Evolutionary conservation across 2,888 invertebrate genomes (phyloP).

Genomic region (Anagyrus pseudococci): DNA sequence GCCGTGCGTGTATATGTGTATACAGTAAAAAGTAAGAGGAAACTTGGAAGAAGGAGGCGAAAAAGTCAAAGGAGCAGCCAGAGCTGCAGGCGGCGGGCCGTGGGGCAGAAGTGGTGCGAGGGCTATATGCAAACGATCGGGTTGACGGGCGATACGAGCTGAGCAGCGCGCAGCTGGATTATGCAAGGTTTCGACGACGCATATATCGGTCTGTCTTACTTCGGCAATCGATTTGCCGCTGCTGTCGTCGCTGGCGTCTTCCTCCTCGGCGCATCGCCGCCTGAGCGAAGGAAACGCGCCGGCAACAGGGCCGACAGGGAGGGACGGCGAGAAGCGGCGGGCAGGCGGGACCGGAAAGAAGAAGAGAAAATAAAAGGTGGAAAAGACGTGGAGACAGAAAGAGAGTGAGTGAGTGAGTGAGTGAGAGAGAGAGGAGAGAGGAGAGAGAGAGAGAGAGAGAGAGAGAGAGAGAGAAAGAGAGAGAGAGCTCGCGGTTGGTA

Average conservation of each 20-base stretch:
- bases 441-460: conserved; percentile 8
- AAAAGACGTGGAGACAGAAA: too few species aligned
- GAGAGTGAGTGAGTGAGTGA: background rate
- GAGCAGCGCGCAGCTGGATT: conserved; percentile 20
- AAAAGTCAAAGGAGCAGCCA: too few species aligned
- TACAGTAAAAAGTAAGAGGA: too few species aligned
- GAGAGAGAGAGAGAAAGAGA: background rate
- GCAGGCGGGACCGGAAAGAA: too few species aligned
- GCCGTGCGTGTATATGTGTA: too few species aligned
- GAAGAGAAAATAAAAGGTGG: too few species aligned
- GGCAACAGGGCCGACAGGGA: too few species aligned
- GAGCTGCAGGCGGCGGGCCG: background rate
- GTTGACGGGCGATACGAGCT: background rate
- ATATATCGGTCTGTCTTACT: conserved; percentile 24
- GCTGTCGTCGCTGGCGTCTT: too few species aligned
- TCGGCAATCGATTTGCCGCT: conserved; percentile 27
- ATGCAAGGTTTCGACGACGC: conserved; percentile 35
- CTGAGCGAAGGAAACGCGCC: background rate
- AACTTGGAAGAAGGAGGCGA: too few species aligned
- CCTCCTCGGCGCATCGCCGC: too few species aligned
- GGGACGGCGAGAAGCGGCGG: too few species aligned
- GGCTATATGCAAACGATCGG: too few species aligned
- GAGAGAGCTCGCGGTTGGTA: conserved; percentile 51
- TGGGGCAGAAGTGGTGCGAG: background rate
- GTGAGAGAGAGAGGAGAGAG: background rate